These are phyloP conservation scores for Hyposmocoma kahamanoa DNA, from an alignment of 1,140 invertebrate species.

Conservation along the genomic window DNA sequence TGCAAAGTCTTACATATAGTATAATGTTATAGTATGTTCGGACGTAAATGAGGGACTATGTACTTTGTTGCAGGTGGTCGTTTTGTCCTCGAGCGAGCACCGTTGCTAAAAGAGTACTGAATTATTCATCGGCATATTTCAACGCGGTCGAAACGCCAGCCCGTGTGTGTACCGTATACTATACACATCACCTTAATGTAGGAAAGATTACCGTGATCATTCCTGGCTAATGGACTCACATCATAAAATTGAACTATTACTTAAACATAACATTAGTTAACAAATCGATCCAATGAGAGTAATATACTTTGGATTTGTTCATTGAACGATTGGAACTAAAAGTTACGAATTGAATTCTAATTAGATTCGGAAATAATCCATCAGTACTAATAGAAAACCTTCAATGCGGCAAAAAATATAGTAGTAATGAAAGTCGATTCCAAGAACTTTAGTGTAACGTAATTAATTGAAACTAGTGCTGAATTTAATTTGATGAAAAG, in stretches of 20 bases:
- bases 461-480: neutral
- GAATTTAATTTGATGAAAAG: neutral
- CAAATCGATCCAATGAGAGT: neutral
- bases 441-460: too few relatives aligned
- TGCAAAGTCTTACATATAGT: slow-evolving; percentile 31
- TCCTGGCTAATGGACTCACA: neutral
- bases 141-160: slow-evolving; percentile 31
- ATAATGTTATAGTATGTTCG: slow-evolving; percentile 32
- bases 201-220: slow-evolving; percentile 19
- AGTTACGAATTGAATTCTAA: too few relatives aligned
- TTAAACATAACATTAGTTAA: neutral
- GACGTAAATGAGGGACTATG: slow-evolving; percentile 50
- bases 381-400: too few relatives aligned
- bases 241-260: neutral
- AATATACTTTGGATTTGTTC: too few relatives aligned
- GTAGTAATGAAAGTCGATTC: too few relatives aligned
- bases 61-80: slow-evolving; percentile 66
- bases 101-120: slow-evolving; percentile 57
- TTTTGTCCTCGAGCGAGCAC: slow-evolving; percentile 32
- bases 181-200: slow-evolving; percentile 13
- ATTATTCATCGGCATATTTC: slow-evolving; percentile 65
- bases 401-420: too few relatives aligned
- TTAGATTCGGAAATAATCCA: too few relatives aligned
- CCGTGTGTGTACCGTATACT: too few relatives aligned
- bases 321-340: too few relatives aligned